Evolutionary conservation across 2,797 vertebrate genomes (phyloP).

Genomic region (Acanthis flammea): DNA sequence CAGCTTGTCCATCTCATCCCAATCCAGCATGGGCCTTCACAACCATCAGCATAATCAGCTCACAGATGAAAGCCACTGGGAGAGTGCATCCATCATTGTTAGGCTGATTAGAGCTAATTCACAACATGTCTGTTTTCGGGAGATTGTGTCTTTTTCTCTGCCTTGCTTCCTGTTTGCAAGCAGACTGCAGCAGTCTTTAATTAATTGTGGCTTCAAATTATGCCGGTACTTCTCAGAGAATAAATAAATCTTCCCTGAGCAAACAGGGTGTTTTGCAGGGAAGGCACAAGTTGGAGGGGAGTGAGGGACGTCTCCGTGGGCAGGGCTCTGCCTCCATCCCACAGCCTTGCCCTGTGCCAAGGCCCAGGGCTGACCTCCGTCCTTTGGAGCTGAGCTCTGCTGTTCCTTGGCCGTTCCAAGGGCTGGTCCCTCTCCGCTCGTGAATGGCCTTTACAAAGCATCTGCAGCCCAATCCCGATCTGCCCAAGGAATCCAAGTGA

Average conservation of each 20-base stretch:
- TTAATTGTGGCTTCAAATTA: conserved; percentile 56
- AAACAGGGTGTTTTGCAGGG: neutral
- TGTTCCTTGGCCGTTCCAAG: neutral
- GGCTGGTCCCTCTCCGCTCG: neutral
- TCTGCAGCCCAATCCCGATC: neutral
- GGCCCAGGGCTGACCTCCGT: conserved; percentile 14
- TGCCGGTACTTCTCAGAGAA: conserved; percentile 35
- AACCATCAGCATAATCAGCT: neutral
- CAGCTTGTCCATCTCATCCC: conserved; percentile 48
- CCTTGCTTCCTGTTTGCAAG: conserved; percentile 25
- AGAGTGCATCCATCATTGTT: conserved; percentile 41
- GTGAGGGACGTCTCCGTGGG: rapidly evolving
- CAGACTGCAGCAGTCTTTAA: conserved; percentile 27
- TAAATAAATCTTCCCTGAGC: conserved; percentile 21
- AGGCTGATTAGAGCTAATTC: conserved; percentile 44
- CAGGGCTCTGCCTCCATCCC: neutral
- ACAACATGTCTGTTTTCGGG: neutral
- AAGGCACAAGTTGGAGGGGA: neutral
- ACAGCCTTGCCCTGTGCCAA: neutral
- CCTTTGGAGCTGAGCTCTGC: neutral
- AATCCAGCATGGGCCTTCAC: neutral
- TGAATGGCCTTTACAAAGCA: neutral
- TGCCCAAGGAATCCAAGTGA: neutral
- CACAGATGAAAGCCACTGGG: conserved; percentile 26
- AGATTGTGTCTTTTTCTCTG: conserved; percentile 12